Conservation (phyloP, 2,797 vertebrate species). For the Pachyuromys duprasi region DNA sequence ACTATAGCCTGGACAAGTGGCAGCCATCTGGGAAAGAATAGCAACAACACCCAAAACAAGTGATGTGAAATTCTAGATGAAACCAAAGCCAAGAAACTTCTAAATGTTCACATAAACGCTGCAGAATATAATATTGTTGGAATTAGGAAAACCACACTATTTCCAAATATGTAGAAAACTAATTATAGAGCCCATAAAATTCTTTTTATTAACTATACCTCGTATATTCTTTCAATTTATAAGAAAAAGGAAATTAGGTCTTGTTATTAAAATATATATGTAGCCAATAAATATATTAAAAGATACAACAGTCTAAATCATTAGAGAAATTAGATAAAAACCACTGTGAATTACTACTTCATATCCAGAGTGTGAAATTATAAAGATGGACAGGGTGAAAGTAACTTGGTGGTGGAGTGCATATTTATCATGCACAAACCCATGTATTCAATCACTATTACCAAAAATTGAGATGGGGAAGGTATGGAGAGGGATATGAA, state of each 20-base stretch:
- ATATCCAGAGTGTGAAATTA: neutral
- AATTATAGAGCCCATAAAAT: neutral
- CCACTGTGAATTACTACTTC: neutral
- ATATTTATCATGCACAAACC: neutral
- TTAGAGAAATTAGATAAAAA: neutral
- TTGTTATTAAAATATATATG: neutral
- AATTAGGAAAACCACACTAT: neutral
- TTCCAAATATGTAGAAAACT: neutral
- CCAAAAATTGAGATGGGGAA: neutral
- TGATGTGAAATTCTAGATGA: neutral
- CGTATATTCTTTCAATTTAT: neutral
- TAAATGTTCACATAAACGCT: neutral
- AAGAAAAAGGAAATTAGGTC: neutral
- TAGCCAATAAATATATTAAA: neutral
- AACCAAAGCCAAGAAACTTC: neutral
- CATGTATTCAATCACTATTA: neutral
- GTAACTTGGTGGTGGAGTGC: neutral
- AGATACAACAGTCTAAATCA: neutral
- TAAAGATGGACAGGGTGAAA: neutral
- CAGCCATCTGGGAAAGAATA: neutral
- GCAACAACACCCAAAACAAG: neutral
- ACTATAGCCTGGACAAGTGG: neutral
- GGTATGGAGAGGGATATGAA: neutral
- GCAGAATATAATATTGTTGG: neutral
- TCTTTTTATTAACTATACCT: neutral